A percentile compares a stretch with the other conserved stretches of the same genome.
Evolutionary conservation across 2,113 vertebrate genomes (phyloP).

Genomic region (Tautogolabrus adspersus): DNA sequence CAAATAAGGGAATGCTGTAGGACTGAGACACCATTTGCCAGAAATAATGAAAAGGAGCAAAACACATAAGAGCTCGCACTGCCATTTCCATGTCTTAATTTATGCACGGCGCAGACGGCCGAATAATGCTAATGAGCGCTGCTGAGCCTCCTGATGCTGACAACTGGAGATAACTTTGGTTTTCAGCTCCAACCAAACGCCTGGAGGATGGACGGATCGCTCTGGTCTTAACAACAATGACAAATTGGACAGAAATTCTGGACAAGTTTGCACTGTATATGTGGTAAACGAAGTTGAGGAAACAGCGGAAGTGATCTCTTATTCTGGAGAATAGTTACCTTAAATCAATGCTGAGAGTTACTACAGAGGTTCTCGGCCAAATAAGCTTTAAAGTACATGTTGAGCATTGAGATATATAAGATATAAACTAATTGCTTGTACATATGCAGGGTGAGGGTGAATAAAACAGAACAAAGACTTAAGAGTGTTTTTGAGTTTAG

Average conservation of each 20-base stretch:
- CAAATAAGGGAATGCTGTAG: slow-evolving; percentile 6
- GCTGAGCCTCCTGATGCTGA: slow-evolving; percentile 44
- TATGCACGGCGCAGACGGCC: slow-evolving; percentile 58
- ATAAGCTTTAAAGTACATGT: too few species aligned
- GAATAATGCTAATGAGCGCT: slow-evolving; percentile 74
- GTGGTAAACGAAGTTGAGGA: neutral
- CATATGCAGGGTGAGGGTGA: too few species aligned
- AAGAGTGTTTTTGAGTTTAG: neutral
- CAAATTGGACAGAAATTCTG: slow-evolving; percentile 20
- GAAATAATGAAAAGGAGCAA: slow-evolving; percentile 75
- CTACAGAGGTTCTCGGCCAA: neutral
- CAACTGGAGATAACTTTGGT: slow-evolving; percentile 56
- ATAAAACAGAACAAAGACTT: neutral
- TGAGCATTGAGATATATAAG: too few species aligned
- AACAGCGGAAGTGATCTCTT: neutral
- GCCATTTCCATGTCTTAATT: slow-evolving; percentile 67
- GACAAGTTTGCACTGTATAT: slow-evolving; percentile 6
- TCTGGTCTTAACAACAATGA: neutral
- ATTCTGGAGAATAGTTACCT: slow-evolving; percentile 12
- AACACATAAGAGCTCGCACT: slow-evolving; percentile 53
- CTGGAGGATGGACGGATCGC: slow-evolving; percentile 44
- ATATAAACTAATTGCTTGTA: neutral
- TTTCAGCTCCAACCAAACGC: slow-evolving; percentile 29
- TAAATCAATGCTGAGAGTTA: neutral
- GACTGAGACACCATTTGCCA: slow-evolving; percentile 52